Percentiles rank a stretch among this genome's conserved stretches.
These are phyloP conservation scores for Mixornis gularis DNA, from an alignment of 2,113 vertebrate species.

Conservation along the genomic window DNA sequence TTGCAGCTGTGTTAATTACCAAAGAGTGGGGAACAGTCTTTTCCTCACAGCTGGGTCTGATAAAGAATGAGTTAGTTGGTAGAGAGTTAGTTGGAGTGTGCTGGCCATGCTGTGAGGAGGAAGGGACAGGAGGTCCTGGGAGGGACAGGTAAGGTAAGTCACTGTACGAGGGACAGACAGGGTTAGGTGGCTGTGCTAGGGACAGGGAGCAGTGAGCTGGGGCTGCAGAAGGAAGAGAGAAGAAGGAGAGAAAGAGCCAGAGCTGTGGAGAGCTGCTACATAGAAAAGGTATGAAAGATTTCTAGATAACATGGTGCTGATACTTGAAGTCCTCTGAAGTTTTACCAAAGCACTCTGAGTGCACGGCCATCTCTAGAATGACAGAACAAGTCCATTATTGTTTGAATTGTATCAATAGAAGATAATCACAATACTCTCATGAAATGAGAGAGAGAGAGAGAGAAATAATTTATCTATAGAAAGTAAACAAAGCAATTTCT, in stretches of 20 bases:
- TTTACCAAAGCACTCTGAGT: neutral
- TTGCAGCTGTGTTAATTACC: neutral
- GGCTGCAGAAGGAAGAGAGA: neutral
- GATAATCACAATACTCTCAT: neutral
- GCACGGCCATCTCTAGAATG: neutral
- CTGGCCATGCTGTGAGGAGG: neutral
- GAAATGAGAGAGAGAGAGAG: neutral
- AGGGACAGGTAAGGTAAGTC: neutral
- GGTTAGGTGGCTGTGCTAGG: neutral
- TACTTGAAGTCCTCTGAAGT: neutral
- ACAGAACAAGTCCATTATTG: neutral
- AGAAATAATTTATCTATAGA: neutral
- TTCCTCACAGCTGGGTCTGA: neutral
- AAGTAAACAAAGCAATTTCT: neutral
- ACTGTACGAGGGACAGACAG: neutral
- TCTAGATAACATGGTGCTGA: neutral
- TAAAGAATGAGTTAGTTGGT: neutral
- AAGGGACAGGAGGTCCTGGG: neutral
- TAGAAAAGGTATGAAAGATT: neutral
- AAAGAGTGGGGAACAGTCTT: neutral
- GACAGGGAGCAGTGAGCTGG: neutral
- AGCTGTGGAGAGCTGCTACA: neutral
- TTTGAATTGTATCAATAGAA: neutral
- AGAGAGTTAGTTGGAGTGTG: neutral
- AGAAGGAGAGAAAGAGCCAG: neutral